Base-by-base conservation (phyloP, 2,113 vertebrate species). In the Notechis scutatus region DNA sequence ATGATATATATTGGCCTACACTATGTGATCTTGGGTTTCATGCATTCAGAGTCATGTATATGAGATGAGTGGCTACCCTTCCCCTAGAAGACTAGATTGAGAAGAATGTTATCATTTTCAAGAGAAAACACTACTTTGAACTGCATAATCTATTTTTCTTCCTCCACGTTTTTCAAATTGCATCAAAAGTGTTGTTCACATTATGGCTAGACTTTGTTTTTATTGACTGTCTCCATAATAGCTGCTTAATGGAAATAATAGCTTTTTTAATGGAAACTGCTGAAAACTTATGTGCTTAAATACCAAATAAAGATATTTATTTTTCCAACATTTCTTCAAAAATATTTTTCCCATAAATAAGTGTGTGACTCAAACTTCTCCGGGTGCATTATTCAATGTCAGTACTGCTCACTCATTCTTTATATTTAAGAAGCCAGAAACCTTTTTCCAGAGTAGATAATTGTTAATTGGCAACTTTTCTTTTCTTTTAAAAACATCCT, bases 271-370 rank as follows among this genome's bases (percentile, higher is more conserved):
- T 92, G 21, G 21, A 92, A 92, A 54, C 29, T 92, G 29, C 45
- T 88, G 45, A 69, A 92, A 52, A 61, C 5, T n/a, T 9, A 24
- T 61, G 29, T 87, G 7, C 29, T 64, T 88, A 64, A 88, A 92
- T 64, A 39, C 23, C 26, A 88, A 92, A 88, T 92, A 92, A 92
- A 92, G n/a, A 54, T 86, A 55, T 15, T 52, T 69, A 88, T 92
- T 92, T 88, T 92, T 23, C 42, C 39, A 54, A 85, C 34, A 64
- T 42, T 4, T 47, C 34, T 29, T 85, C 26, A 21, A 26, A 64
- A 50, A 69, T 50, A 57, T 52, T 23, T 8, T 52, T n/a, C 24
- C 0, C 21, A 69, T 61, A 39, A 29, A 34, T 61, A 34, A 4
- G 50, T 64, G n/a, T 55, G 21, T 34, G 4, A 54, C 54, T 24